Percentiles rank a stretch among this genome's conserved stretches.
These are phyloP conservation scores for Panulirus ornatus DNA, from an alignment of 1,140 invertebrate genomes.

Conservation along the genomic window DNA sequence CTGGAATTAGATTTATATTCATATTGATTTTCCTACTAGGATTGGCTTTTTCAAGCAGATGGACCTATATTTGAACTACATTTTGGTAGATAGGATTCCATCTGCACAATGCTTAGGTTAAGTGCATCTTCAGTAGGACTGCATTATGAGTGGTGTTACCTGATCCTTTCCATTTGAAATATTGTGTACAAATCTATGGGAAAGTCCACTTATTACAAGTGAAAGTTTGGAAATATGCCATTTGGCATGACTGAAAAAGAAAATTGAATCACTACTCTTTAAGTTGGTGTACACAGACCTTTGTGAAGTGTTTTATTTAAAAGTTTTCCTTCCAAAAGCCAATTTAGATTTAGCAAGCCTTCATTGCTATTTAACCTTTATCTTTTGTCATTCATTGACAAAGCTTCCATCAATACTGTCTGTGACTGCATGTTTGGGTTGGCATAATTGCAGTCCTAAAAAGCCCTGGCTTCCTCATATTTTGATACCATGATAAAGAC, in stretches of 20 bases:
- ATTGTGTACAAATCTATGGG: background rate
- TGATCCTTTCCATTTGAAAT: background rate
- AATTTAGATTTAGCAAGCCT: background rate
- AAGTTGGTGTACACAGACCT: background rate
- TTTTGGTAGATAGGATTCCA: conserved; percentile 7
- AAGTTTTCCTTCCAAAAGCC: background rate
- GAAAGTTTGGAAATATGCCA: background rate
- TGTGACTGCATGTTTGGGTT: background rate
- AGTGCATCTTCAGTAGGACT: background rate
- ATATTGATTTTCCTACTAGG: background rate
- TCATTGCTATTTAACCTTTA: background rate
- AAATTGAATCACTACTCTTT: background rate
- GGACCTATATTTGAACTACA: background rate
- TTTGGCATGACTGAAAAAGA: background rate
- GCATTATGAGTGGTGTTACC: conserved; percentile 18
- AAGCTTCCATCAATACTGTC: background rate
- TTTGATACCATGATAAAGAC: background rate
- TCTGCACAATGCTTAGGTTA: background rate
- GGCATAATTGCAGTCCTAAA: background rate
- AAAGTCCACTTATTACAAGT: background rate
- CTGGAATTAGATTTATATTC: conserved; percentile 12
- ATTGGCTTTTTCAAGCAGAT: conserved; percentile 7
- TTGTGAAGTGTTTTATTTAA: background rate
- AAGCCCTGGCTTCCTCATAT: background rate
- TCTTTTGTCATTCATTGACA: conserved; percentile 7